These are phyloP conservation scores for Venustoraphidia nigricollis DNA, from an alignment of 2,888 invertebrate species.

Conservation along the genomic window DNA sequence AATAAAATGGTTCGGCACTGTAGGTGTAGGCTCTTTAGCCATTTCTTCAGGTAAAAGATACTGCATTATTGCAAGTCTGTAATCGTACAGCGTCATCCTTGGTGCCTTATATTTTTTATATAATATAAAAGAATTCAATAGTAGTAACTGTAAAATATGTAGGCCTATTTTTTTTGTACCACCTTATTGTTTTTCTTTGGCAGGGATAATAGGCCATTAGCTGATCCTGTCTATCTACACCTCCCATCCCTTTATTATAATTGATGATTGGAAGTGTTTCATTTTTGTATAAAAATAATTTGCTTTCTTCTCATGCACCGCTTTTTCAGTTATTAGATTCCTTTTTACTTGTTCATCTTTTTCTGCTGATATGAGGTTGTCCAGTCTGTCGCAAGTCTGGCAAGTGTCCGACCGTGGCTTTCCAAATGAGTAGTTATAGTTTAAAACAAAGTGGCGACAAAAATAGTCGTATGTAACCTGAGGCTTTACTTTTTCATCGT, in stretches of 20 bases:
- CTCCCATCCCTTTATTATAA: constrained; percentile 4
- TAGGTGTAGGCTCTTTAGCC: too few relatives aligned
- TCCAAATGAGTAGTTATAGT: constrained; percentile 5
- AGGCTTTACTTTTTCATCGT: constrained; percentile 3
- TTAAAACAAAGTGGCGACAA: constrained; percentile 4
- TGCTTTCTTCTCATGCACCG: too few relatives aligned
- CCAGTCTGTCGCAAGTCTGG: constrained; percentile 1
- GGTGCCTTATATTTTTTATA: too few relatives aligned
- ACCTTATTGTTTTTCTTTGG: constrained; percentile 5
- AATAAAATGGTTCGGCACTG: too few relatives aligned
- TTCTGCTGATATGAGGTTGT: constrained; percentile 1
- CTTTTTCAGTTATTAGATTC: neutral
- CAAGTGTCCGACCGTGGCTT: constrained; percentile 6
- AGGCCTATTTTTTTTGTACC: constrained; percentile 7
- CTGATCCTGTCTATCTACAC: constrained; percentile 6
- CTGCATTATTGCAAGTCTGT: too few relatives aligned
- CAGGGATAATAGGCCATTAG: constrained; percentile 5
- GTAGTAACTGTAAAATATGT: constrained; percentile 2
- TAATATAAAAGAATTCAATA: neutral
- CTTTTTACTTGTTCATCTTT: neutral
- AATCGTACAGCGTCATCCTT: too few relatives aligned
- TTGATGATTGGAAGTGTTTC: constrained; percentile 1
- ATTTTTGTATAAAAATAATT: too few relatives aligned
- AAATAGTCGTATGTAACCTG: constrained; percentile 5
- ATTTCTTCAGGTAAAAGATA: too few relatives aligned